Conservation (phyloP, 2,113 vertebrate species). For the Ondatra zibethicus region DNA sequence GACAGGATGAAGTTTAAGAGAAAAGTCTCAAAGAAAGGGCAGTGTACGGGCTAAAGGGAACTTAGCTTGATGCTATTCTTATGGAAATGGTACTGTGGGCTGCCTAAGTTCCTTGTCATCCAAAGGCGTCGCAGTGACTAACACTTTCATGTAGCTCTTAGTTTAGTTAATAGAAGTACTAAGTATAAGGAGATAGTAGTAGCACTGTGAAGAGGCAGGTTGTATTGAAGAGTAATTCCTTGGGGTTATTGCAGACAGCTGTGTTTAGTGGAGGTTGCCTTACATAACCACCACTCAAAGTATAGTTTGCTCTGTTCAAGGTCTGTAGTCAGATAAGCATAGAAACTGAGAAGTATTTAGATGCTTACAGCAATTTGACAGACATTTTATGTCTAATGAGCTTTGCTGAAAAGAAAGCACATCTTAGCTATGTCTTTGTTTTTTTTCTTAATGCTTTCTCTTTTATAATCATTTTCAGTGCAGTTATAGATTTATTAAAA, state of each 20-base stretch:
- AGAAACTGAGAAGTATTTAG: slow-evolving; percentile 20
- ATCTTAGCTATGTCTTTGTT: not conserved
- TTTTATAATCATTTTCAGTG: slow-evolving; percentile 50
- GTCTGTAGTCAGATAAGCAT: not conserved
- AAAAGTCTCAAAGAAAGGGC: slow-evolving; percentile 51
- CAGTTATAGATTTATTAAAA: not conserved
- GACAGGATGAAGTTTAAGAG: slow-evolving; percentile 51
- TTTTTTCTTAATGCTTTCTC: slow-evolving; percentile 24
- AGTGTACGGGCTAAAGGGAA: slow-evolving; percentile 33
- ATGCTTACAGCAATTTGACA: slow-evolving; percentile 35
- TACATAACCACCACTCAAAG: not conserved
- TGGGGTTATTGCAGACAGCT: not conserved
- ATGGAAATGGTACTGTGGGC: slow-evolving; percentile 34
- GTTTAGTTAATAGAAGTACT: slow-evolving; percentile 5
- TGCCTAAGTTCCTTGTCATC: not conserved
- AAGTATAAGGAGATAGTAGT: slow-evolving; percentile 1
- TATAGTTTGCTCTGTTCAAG: not conserved
- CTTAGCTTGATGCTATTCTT: slow-evolving; percentile 28
- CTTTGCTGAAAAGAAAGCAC: slow-evolving; percentile 34
- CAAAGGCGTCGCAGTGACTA: slow-evolving; percentile 35
- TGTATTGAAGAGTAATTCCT: not conserved
- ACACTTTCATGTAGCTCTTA: slow-evolving; percentile 23
- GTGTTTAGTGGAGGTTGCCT: not conserved
- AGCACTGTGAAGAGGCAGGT: no score
- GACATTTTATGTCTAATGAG: slow-evolving; percentile 26